Evolutionary conservation across 2,113 vertebrate genomes (phyloP), one percentile per base, ranked within the genome.

Genomic region (Hydrochoerus hydrochaeris): DNA sequence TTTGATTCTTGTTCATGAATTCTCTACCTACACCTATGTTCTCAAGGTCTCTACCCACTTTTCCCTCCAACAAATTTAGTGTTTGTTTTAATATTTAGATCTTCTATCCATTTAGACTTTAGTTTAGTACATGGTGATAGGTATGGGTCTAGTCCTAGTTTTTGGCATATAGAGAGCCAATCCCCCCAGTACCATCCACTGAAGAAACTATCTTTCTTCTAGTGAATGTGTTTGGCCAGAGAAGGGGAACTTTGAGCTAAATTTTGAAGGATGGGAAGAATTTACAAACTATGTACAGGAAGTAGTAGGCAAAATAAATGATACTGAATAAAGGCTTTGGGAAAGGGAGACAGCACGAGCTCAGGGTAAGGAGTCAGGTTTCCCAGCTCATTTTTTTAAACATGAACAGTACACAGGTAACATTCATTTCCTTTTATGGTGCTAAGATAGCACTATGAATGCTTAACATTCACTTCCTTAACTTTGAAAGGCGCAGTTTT

Each of bases 201-300:
- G n/a, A n/a, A n/a, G n/a, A n/a, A n/a, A n/a, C n/a, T n/a, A n/a
- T n/a, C n/a, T n/a, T n/a, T n/a, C n/a, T n/a, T n/a, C n/a, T n/a
- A n/a, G n/a, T n/a, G n/a, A n/a, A n/a, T n/a, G n/a, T n/a, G n/a
- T n/a, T n/a, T n/a, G n/a, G n/a, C 73, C 10, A 83, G 73, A 46
- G 57, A 3, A 96, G 44, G 30, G 10, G 17, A 20, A 58, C 95
- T 85, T 90, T 52, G 20, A 49, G 28, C n/a, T 83, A 9, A 62
- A 80, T 80, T 95, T 89, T 90, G 63, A 92, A 91, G 81, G 49
- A 57, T 83, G 3, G 16, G 22, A 88, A 95, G 49, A 26, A 87
- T 67, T 93, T 87, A 63, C 62, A 97, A 88, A 89, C 86, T 44
- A 26, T 11, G 38, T 20, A 12, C 2, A 87, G 3, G 63, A 69